Conservation (phyloP, 2,888 invertebrate species). For the Heliconius erato region DNA sequence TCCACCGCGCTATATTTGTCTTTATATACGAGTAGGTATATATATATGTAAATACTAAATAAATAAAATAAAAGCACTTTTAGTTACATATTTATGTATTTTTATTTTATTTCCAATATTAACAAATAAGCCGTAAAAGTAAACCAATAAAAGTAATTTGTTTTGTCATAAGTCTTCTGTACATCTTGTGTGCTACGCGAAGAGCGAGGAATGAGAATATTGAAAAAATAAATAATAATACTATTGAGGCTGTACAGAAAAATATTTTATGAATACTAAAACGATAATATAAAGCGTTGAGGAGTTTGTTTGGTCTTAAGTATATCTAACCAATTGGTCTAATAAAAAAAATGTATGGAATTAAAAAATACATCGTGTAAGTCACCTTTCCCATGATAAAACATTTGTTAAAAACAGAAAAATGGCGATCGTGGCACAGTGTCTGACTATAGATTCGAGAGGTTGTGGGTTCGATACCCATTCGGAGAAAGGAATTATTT, state of each 20-base stretch:
- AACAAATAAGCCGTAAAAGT: constrained; percentile 7
- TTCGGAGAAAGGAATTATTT: neutral
- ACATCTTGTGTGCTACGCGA: neutral
- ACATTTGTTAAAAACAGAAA: no score
- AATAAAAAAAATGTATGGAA: no score
- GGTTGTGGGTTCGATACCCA: neutral
- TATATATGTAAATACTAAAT: no score
- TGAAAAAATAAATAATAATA: neutral
- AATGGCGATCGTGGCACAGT: no score
- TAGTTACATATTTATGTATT: neutral
- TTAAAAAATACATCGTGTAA: no score
- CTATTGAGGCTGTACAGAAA: neutral
- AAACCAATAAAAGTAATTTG: constrained; percentile 12
- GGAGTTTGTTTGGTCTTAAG: neutral
- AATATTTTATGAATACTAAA: neutral
- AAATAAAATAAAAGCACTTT: no score
- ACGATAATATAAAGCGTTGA: neutral
- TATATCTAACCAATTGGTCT: neutral
- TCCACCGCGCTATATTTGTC: no score
- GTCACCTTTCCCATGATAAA: no score
- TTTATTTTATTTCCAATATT: neutral
- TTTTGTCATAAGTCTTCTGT: constrained; percentile 21
- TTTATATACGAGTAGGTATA: no score
- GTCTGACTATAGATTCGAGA: no score
- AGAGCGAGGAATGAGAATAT: neutral